A percentile compares a stretch with the other conserved stretches of the same genome.
These are phyloP conservation scores for Pteromalus puparum DNA, from an alignment of 1,140 invertebrate genomes.

Conservation along the genomic window DNA sequence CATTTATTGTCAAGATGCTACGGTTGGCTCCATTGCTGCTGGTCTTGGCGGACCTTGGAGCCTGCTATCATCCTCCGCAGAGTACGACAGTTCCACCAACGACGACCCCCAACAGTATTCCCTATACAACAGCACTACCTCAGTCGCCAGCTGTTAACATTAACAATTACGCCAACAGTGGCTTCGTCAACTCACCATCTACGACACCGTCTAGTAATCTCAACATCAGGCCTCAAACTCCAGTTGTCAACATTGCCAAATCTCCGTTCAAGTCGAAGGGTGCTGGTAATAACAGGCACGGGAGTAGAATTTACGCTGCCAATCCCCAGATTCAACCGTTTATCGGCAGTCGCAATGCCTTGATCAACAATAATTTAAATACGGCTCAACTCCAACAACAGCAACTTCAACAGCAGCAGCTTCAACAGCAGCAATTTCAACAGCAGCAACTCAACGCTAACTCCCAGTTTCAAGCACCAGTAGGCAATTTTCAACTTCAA, in stretches of 20 bases:
- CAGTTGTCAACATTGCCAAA: not conserved
- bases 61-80: not conserved
- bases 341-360: not conserved
- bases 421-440: not conserved
- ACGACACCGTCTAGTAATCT: not conserved
- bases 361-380: not conserved
- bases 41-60: not conserved
- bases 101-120: not conserved
- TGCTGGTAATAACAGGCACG: not conserved
- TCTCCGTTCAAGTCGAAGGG: not conserved
- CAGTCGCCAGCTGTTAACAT: not conserved
- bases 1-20: not conserved
- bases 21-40: not conserved
- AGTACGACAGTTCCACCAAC: not conserved
- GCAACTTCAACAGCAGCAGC: too few species aligned
- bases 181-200: not conserved
- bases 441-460: not conserved
- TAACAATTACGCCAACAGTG: not conserved
- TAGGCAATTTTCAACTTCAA: not conserved
- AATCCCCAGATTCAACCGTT: not conserved
- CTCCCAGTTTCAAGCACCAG: not conserved
- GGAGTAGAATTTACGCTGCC: not conserved
- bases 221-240: not conserved
- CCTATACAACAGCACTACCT: not conserved
- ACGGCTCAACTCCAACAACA: not conserved